A percentile compares a stretch with the other conserved stretches of the same genome.
Conservation (phyloP, 1,140 invertebrate species). For the Leptinotarsa texana region DNA sequence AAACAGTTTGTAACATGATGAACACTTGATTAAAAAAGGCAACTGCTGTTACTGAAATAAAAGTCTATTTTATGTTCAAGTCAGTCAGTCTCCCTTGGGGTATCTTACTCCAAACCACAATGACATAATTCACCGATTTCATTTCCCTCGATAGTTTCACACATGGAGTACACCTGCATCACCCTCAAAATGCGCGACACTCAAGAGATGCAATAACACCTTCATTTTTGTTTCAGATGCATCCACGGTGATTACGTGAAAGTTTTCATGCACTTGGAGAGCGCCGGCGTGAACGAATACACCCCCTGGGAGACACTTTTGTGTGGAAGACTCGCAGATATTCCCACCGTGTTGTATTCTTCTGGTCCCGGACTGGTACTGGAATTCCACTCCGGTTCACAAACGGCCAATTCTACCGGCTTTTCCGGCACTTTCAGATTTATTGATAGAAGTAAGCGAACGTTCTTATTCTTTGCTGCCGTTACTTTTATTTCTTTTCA, state of each 20-base stretch:
- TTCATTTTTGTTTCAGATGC: conserved; percentile 67
- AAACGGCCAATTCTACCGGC: conserved; percentile 68
- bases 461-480: conserved; percentile 2
- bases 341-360: conserved; percentile 79
- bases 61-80: too few species aligned
- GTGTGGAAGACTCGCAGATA: conserved; percentile 73
- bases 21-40: too few species aligned
- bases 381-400: conserved; percentile 74
- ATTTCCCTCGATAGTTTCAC: too few species aligned
- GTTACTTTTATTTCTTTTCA: background rate
- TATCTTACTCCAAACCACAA: too few species aligned
- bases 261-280: conserved; percentile 75
- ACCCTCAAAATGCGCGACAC: too few species aligned
- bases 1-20: too few species aligned
- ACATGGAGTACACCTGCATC: too few species aligned
- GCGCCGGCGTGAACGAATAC: conserved; percentile 76
- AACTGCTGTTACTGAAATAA: too few species aligned
- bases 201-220: background rate
- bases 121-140: too few species aligned
- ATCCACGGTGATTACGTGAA: conserved; percentile 76
- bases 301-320: conserved; percentile 75
- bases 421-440: conserved; percentile 81
- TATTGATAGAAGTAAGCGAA: conserved; percentile 76
- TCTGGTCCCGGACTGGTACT: conserved; percentile 77
- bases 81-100: too few species aligned